Evolutionary conservation across 2,888 invertebrate genomes (phyloP).

Genomic region (Pegoplata infirma): DNA sequence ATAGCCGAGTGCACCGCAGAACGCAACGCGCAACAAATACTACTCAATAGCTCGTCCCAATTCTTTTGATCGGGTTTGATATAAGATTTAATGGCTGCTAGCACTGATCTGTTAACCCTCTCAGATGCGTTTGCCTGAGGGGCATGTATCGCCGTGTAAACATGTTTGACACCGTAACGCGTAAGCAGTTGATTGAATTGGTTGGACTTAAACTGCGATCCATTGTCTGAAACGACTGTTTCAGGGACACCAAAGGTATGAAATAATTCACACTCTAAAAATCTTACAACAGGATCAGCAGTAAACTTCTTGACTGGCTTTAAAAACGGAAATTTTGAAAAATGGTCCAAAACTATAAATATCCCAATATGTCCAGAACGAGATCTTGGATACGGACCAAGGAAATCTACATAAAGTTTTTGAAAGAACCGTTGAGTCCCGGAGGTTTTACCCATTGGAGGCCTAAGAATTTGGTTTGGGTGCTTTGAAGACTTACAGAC

Average conservation of each 20-base stretch:
- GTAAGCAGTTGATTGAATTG: constrained; percentile 42
- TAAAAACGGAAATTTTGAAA: too few species aligned
- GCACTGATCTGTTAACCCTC: constrained; percentile 29
- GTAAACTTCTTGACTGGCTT: too few species aligned
- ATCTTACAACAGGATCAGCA: not conserved
- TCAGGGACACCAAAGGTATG: constrained; percentile 66
- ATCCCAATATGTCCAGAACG: too few species aligned
- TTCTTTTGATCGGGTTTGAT: constrained; percentile 6
- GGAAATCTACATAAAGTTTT: too few species aligned
- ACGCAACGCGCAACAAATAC: constrained; percentile 18
- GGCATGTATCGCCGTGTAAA: too few species aligned
- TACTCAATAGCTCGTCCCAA: constrained; percentile 16
- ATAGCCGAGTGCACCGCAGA: constrained; percentile 35
- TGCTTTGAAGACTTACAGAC: too few species aligned
- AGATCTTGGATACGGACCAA: too few species aligned
- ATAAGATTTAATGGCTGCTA: constrained; percentile 8
- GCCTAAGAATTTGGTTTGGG: too few species aligned
- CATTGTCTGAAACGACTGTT: too few species aligned
- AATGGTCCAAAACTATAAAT: too few species aligned
- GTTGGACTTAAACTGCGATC: constrained; percentile 63
- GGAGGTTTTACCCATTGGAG: too few species aligned
- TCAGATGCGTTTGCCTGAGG: constrained; percentile 39
- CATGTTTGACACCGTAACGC: constrained; percentile 11
- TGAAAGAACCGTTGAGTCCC: too few species aligned
- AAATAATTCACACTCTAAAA: constrained; percentile 54